Percentiles rank a stretch among this genome's conserved stretches.
Conservation (phyloP, 1,140 invertebrate genomes). For the Pemphigus obesinymphae region DNA sequence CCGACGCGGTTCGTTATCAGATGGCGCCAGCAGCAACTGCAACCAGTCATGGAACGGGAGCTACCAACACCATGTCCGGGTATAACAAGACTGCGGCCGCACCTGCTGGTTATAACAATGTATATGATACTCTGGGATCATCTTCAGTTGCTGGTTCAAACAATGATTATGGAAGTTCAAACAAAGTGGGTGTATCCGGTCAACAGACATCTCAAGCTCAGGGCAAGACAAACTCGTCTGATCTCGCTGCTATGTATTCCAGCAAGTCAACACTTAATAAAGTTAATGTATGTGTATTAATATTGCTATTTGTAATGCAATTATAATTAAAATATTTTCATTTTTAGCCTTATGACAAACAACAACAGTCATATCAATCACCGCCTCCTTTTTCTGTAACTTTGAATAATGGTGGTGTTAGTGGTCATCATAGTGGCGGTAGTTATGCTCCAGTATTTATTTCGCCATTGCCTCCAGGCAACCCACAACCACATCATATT, state of each 20-base stretch:
- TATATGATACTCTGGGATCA: constrained; percentile 23
- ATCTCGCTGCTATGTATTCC: constrained; percentile 35
- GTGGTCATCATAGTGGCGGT: constrained; percentile 22
- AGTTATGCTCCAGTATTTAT: constrained; percentile 39
- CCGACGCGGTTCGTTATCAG: constrained; percentile 40
- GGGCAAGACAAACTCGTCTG: constrained; percentile 23
- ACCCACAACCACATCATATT: constrained; percentile 28
- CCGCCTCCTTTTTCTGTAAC: constrained; percentile 26
- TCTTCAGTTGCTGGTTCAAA: constrained; percentile 31
- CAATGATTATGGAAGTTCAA: constrained; percentile 32
- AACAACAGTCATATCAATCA: constrained; percentile 35
- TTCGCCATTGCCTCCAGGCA: constrained; percentile 25
- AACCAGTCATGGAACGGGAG: constrained; percentile 24
- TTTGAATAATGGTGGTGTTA: constrained; percentile 26
- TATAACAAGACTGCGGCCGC: constrained; percentile 31
- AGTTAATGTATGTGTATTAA: background rate
- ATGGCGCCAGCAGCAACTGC: constrained; percentile 37
- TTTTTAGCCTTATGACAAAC: constrained; percentile 37
- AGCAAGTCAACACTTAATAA: constrained; percentile 28
- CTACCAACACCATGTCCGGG: constrained; percentile 25
- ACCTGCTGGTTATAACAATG: constrained; percentile 26
- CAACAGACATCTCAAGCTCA: constrained; percentile 33
- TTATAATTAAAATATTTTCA: background rate
- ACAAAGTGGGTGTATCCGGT: constrained; percentile 28
- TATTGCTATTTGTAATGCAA: background rate